Percentiles rank a stretch among this genome's conserved stretches.
Evolutionary conservation across 2,888 invertebrate genomes (phyloP).

Genomic region (Polydrusus tereticollis): DNA sequence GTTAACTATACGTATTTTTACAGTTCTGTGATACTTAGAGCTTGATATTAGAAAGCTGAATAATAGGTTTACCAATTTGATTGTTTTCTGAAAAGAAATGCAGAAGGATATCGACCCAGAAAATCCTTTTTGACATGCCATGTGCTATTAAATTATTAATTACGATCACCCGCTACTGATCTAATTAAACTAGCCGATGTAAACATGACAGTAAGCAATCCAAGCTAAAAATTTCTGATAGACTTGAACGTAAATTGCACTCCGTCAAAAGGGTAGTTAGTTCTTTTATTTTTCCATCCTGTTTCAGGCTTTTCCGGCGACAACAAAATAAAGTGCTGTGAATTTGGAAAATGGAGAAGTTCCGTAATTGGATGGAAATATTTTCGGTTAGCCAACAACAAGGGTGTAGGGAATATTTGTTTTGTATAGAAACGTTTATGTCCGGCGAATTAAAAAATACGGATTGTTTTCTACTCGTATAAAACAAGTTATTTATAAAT

Average conservation of each 20-base stretch:
- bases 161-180: too few relatives aligned
- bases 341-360: conserved; percentile 41
- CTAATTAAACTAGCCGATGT: neutral
- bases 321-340: conserved; percentile 42
- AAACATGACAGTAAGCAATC: conserved; percentile 25
- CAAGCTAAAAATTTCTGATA: conserved; percentile 29
- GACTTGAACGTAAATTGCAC: conserved; percentile 28
- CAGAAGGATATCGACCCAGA: neutral
- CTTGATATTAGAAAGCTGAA: too few relatives aligned
- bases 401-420: neutral
- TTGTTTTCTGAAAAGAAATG: neutral
- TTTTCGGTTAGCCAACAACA: conserved; percentile 19
- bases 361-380: conserved; percentile 40
- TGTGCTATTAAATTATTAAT: too few relatives aligned
- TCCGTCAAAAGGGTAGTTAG: conserved; percentile 20
- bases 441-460: neutral
- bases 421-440: neutral
- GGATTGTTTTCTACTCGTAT: neutral
- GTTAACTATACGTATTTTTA: neutral
- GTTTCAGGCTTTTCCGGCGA: conserved; percentile 39
- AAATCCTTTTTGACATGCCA: too few relatives aligned
- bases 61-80: neutral
- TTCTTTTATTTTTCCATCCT: conserved; percentile 36
- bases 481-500: neutral
- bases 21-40: too few relatives aligned